A percentile compares a stretch with the other conserved stretches of the same genome.
phyloP scores from a whole-genome alignment of 2,113 vertebrate genomes.

The Abramis brama region DNA sequence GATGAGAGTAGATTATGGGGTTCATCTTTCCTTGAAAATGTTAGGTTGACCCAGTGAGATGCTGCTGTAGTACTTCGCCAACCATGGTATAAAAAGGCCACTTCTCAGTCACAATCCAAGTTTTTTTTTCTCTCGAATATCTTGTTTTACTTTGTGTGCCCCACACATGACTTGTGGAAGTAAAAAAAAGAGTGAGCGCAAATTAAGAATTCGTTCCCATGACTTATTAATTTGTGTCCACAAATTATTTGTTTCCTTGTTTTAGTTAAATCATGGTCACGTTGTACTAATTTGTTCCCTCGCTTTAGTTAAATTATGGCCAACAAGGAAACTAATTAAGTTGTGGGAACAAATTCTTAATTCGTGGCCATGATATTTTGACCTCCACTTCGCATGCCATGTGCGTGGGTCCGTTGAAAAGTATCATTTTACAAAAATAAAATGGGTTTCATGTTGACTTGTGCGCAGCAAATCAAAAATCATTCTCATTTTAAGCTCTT shows the following conservation, averaged over 20 bases:
- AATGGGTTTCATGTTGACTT: not conserved
- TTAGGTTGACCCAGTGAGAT: not conserved
- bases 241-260: not conserved
- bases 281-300: not conserved
- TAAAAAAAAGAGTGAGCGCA: not conserved
- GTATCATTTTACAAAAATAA: not conserved
- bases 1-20: not conserved
- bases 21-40: not conserved
- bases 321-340: too few relatives aligned
- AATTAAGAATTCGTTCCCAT: not conserved
- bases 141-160: too few relatives aligned
- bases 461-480: conserved; percentile 11
- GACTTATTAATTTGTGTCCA: not conserved
- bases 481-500: conserved; percentile 25
- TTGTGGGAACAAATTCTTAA: not conserved
- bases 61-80: not conserved
- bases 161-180: too few relatives aligned
- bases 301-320: not conserved
- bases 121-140: too few relatives aligned
- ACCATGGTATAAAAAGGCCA: not conserved
- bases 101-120: too few relatives aligned
- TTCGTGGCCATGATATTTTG: not conserved
- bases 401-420: not conserved
- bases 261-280: not conserved
- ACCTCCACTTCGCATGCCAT: not conserved